Percentiles rank a stretch among this genome's conserved stretches.
phyloP scores from a whole-genome alignment of 2,797 vertebrate genomes.

The Mormyrops attenuatus region DNA sequence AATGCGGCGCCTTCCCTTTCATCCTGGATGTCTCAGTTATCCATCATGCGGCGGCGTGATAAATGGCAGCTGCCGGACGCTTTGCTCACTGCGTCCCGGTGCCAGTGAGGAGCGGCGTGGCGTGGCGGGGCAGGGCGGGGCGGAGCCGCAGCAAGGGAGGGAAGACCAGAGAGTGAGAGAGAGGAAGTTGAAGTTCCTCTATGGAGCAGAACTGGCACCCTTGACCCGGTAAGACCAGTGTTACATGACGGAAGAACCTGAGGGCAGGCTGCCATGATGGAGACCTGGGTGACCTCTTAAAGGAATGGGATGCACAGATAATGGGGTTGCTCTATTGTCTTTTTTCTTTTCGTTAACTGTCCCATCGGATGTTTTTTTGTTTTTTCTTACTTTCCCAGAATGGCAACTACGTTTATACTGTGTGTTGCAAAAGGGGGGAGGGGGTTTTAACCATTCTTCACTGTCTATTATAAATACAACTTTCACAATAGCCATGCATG shows the following conservation, averaged over 20 bases:
- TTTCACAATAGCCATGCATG: conserved; percentile 46
- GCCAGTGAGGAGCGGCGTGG: conserved; percentile 52
- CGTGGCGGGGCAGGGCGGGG: conserved; percentile 53
- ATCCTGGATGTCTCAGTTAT: conserved; percentile 55
- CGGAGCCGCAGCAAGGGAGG: not conserved
- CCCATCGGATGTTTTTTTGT: not conserved
- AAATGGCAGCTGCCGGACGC: conserved; percentile 65
- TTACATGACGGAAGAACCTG: not conserved
- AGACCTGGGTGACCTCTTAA: not conserved
- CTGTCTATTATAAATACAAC: conserved; percentile 44
- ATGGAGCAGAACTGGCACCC: not conserved
- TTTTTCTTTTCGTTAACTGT: not conserved
- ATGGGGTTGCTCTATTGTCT: not conserved
- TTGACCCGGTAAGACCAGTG: not conserved
- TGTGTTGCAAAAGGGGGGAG: conserved; percentile 33
- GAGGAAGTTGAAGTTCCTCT: not conserved
- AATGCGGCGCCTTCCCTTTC: conserved; percentile 63
- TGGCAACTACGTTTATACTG: conserved; percentile 35
- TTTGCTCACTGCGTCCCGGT: conserved; percentile 67
- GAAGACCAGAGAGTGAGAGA: conserved; percentile 53
- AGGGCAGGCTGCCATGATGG: not conserved
- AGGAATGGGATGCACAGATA: not conserved
- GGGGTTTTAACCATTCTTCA: conserved; percentile 43
- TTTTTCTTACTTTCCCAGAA: conserved; percentile 25
- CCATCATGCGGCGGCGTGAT: conserved; percentile 58